Conservation (phyloP, 2,113 vertebrate genomes). For the Camelus dromedarius region DNA sequence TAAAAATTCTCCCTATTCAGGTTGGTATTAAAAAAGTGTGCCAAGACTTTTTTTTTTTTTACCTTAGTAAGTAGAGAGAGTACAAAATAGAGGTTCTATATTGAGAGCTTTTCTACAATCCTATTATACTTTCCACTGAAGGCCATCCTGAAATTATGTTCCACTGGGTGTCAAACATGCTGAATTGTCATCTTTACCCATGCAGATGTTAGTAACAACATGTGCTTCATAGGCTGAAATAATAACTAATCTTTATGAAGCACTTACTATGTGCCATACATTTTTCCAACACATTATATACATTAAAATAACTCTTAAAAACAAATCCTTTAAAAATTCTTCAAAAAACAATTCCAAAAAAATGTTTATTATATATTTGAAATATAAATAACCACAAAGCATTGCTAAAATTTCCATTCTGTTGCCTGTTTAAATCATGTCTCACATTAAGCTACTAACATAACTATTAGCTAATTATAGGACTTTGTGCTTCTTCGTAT, state of each 20-base stretch:
- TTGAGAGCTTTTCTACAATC: not conserved
- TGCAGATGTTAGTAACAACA: not conserved
- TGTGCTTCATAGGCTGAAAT: not conserved
- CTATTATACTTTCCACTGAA: not conserved
- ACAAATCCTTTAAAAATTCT: not conserved
- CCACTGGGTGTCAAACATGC: not conserved
- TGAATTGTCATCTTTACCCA: not conserved
- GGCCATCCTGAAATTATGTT: not conserved
- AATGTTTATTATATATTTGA: not conserved
- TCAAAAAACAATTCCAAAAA: no score
- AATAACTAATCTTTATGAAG: not conserved
- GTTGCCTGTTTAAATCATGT: constrained; percentile 57
- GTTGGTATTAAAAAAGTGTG: not conserved
- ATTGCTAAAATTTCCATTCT: not conserved
- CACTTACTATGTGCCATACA: not conserved
- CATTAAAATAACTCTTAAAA: not conserved
- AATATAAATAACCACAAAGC: not conserved
- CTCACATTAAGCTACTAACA: constrained; percentile 18
- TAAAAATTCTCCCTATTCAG: not conserved
- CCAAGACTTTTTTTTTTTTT: not conserved
- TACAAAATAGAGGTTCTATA: not conserved
- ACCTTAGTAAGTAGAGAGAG: not conserved
- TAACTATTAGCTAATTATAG: constrained; percentile 67
- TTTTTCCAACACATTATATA: not conserved
- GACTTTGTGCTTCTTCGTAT: constrained; percentile 57